Conservation (phyloP, 2,113 vertebrate species). For the Geococcyx californianus region DNA sequence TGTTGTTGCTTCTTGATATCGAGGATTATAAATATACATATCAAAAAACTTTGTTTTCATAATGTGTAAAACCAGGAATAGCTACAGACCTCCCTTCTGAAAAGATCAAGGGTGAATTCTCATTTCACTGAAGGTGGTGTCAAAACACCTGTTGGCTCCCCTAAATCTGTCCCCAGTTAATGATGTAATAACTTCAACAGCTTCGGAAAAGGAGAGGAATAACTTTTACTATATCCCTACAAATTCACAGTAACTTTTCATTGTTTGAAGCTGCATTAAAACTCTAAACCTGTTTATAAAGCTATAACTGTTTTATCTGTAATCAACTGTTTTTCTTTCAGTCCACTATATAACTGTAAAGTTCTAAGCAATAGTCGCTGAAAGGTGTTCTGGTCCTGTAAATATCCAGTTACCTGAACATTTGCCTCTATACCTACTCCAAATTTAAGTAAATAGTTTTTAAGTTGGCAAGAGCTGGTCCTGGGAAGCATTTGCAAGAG, state of each 20-base stretch:
- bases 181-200: neutral
- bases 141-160: neutral
- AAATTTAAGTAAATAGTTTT: conserved; percentile 16
- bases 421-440: neutral
- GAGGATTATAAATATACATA: neutral
- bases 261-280: neutral
- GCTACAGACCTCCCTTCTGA: neutral
- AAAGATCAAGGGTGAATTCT: neutral
- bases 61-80: neutral
- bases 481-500: neutral
- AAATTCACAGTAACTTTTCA: neutral
- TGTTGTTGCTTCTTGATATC: neutral
- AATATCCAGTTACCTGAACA: conserved; percentile 4
- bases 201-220: neutral
- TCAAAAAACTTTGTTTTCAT: conserved; percentile 43
- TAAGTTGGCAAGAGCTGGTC: neutral
- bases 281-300: neutral
- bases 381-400: conserved; percentile 5
- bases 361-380: neutral
- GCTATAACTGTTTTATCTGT: neutral
- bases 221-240: neutral
- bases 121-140: neutral
- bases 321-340: neutral
- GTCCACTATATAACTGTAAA: neutral
- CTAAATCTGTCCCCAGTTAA: neutral